Conservation (phyloP, 2,888 invertebrate genomes). For the Apotomis turbidana region DNA sequence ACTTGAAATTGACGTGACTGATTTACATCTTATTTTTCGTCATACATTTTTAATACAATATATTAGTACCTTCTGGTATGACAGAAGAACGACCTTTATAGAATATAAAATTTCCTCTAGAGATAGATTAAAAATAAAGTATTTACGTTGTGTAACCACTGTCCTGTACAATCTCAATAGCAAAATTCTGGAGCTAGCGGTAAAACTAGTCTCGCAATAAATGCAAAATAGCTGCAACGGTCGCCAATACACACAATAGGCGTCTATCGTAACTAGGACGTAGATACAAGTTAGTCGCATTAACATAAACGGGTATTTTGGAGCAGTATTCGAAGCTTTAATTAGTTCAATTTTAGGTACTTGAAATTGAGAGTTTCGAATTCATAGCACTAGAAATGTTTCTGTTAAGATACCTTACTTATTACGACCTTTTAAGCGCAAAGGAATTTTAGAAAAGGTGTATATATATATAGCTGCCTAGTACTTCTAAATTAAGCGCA, state of each 20-base stretch:
- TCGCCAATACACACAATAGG: slow-evolving; percentile 7
- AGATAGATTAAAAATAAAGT: not conserved
- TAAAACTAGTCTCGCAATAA: slow-evolving; percentile 27
- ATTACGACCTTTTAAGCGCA: too few relatives aligned
- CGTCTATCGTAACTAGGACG: slow-evolving; percentile 9
- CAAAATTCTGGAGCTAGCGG: not conserved
- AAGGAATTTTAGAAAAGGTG: too few relatives aligned
- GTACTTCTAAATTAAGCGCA: too few relatives aligned
- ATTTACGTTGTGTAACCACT: not conserved
- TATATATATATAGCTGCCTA: too few relatives aligned
- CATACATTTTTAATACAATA: too few relatives aligned
- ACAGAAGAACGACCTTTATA: too few relatives aligned
- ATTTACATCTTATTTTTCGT: too few relatives aligned
- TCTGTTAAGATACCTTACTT: too few relatives aligned
- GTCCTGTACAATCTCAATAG: not conserved
- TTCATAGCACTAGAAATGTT: not conserved
- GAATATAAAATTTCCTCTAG: not conserved
- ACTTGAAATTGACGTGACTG: too few relatives aligned
- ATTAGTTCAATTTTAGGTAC: slow-evolving; percentile 2
- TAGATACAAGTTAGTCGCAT: slow-evolving; percentile 15
- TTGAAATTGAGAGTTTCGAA: not conserved
- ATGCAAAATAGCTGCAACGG: slow-evolving; percentile 18
- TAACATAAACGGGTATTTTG: slow-evolving; percentile 12
- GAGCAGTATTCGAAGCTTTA: slow-evolving; percentile 8
- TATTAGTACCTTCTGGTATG: too few relatives aligned